Base-by-base conservation (phyloP, 2,113 vertebrate genomes). In the Puma concolor region DNA sequence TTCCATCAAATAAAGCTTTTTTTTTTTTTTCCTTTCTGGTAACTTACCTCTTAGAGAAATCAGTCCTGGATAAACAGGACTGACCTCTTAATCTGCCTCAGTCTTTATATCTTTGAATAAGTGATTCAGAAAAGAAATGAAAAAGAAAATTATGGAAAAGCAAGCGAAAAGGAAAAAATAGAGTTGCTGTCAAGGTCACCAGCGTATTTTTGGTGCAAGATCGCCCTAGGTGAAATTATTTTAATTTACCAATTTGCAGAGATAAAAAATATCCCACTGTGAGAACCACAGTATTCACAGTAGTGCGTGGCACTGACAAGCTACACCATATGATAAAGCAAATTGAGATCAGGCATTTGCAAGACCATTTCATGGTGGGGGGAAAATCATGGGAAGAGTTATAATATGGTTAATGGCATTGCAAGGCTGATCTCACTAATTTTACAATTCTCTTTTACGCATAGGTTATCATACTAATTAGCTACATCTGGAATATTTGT, bases 211-310 rank as follows among this genome's bases (percentile, higher is more conserved):
- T 97, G 64, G 38, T 96, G 63, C 21, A 97, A 12, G 25, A 98
- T 98, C 85, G 64, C 64, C 90, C 77, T 96, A 98, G 95, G 98
- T 98, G 97, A 99, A 99, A 99, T 99, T 99, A 99, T 99, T 99
- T 99, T 99, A 99, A 99, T 99, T 99, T 98, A 98, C 87, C 98
- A 98, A 99, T 98, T 99, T 99, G 95, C 96, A 97, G 77, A 98
- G 97, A 99, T 99, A 98, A 98, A 98, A 98, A 96, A 97, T 86
- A 93, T 76, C 99, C 98, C 97, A 98, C 99, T 99, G 99, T 98
- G 98, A 99, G 98, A 98, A 98, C 98, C 98, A 99, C 98, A 98
- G 98, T 99, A 98, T 98, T 98, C 98, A 98, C 98, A 97, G 97
- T 98, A 84, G 97, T 97, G 21, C 97, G 98, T 97, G 95, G 96